These are phyloP conservation scores for Diloba caeruleocephala DNA, from an alignment of 2,888 invertebrate species.

Conservation along the genomic window DNA sequence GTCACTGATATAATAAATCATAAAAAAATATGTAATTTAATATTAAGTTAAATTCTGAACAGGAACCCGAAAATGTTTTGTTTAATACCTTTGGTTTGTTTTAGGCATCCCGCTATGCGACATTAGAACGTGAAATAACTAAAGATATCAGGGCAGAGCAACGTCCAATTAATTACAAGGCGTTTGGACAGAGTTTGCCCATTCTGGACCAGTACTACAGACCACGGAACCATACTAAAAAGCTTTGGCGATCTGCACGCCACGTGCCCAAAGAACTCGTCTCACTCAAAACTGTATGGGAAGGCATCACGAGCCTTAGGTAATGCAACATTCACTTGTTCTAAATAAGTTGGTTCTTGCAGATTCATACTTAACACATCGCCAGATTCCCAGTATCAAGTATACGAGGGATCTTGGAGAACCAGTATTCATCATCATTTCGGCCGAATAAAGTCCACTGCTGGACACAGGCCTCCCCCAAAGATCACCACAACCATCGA, in stretches of 20 bases:
- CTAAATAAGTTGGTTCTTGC: no score
- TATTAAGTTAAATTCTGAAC: neutral
- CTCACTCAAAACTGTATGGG: slow-evolving; percentile 90
- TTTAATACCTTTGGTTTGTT: slow-evolving; percentile 16
- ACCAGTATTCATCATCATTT: no score
- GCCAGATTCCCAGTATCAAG: no score
- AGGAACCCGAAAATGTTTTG: no score
- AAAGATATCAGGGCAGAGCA: slow-evolving; percentile 85
- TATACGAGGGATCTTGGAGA: no score
- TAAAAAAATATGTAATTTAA: no score
- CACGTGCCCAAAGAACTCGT: slow-evolving; percentile 89
- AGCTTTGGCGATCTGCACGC: slow-evolving; percentile 88
- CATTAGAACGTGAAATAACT: slow-evolving; percentile 79
- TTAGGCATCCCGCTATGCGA: slow-evolving; percentile 71
- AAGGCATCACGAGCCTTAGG: slow-evolving; percentile 90
- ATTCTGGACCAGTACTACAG: slow-evolving; percentile 79
- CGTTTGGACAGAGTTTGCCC: slow-evolving; percentile 87
- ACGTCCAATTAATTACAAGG: slow-evolving; percentile 68
- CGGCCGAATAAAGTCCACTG: no score
- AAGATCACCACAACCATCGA: no score
- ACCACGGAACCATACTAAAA: slow-evolving; percentile 84
- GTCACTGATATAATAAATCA: no score
- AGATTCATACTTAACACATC: no score
- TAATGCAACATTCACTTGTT: slow-evolving; percentile 45
- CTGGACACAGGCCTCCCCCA: no score